Conservation (phyloP, 2,113 vertebrate species). For the Oncorhynchus clarkii region DNA sequence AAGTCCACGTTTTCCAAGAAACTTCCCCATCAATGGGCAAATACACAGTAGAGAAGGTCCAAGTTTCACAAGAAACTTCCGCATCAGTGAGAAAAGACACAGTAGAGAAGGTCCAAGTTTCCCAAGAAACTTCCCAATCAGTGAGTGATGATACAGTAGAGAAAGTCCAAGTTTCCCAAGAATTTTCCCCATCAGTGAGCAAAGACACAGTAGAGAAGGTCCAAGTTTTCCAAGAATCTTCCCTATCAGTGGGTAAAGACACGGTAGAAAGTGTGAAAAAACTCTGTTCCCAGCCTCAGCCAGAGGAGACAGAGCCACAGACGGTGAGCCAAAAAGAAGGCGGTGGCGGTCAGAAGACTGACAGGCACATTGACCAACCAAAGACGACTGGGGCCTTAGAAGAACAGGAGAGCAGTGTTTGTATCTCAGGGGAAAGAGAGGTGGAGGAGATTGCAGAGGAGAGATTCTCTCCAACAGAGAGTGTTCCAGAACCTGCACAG, state of each 20-base stretch:
- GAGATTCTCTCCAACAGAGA: constrained; percentile 36
- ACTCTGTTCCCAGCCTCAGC: constrained; percentile 23
- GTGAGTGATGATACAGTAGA: too few species aligned
- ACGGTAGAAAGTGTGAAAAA: constrained; percentile 35
- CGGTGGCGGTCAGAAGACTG: constrained; percentile 19
- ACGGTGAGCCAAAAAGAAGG: constrained; percentile 38
- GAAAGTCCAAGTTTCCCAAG: too few species aligned
- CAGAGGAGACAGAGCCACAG: constrained; percentile 27
- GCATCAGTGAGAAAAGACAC: too few species aligned
- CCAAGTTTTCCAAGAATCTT: too few species aligned
- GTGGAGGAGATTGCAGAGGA: constrained; percentile 17
- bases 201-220: too few species aligned
- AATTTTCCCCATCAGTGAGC: too few species aligned
- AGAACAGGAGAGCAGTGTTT: constrained; percentile 41
- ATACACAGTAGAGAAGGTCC: too few species aligned
- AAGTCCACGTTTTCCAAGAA: too few species aligned
- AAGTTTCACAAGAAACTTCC: too few species aligned
- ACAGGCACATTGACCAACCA: constrained; percentile 52
- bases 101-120: too few species aligned
- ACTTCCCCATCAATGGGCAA: too few species aligned
- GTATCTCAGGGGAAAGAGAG: constrained; percentile 47
- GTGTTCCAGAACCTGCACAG: constrained; percentile 20
- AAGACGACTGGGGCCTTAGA: constrained; percentile 54
- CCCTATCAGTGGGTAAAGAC: constrained; percentile 16
- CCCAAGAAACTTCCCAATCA: too few species aligned